phyloP scores from a whole-genome alignment of 2,797 vertebrate genomes.

The Orientallactaga sibirica region DNA sequence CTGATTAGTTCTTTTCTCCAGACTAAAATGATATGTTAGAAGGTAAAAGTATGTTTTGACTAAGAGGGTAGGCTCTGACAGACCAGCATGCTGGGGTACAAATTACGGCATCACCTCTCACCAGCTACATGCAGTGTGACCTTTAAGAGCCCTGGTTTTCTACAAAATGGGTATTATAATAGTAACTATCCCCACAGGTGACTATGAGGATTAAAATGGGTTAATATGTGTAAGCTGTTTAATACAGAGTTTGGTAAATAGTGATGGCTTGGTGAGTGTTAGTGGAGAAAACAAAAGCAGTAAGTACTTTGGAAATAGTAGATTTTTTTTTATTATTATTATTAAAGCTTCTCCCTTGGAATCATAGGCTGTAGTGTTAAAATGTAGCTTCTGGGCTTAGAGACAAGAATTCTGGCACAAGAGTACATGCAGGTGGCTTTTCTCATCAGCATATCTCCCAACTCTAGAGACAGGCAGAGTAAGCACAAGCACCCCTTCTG shows the following conservation, averaged over 20 bases:
- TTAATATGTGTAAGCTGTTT: background rate
- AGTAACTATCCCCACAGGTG: background rate
- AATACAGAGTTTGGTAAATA: background rate
- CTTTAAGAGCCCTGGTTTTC: background rate
- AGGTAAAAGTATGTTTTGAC: background rate
- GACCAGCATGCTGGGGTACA: background rate
- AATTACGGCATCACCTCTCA: background rate
- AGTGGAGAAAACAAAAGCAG: background rate
- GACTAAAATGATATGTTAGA: background rate
- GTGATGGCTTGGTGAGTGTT: background rate
- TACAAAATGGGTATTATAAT: conserved; percentile 5
- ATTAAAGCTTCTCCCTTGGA: conserved; percentile 24
- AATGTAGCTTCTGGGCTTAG: background rate
- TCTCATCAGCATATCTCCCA: background rate
- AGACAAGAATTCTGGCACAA: conserved; percentile 41
- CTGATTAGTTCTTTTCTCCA: background rate
- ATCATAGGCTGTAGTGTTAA: background rate
- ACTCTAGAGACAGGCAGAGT: background rate
- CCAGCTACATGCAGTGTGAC: background rate
- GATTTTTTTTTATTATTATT: background rate
- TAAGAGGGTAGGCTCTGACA: background rate
- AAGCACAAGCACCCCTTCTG: background rate
- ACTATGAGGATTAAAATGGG: background rate
- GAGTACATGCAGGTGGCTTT: background rate
- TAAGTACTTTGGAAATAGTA: conserved; percentile 15